Conservation (phyloP, 2,888 invertebrate species). For the Asteroscopus sphinx region DNA sequence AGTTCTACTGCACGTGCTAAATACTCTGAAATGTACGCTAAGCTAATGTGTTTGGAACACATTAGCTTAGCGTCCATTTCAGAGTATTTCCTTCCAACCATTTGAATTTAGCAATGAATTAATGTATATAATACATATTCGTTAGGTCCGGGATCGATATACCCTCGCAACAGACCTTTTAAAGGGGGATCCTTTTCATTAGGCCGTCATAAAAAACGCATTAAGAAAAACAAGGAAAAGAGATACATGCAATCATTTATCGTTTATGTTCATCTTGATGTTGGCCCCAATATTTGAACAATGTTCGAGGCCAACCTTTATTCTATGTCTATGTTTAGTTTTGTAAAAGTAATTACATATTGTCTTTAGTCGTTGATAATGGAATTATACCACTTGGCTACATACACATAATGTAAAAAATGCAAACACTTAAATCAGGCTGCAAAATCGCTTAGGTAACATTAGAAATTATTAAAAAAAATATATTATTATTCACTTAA, state of each 20-base stretch:
- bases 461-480: no score
- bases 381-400: no score
- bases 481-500: no score
- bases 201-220: conserved; percentile 47
- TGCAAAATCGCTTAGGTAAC: no score
- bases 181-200: conserved; percentile 34
- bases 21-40: no score
- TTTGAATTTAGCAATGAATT: conserved; percentile 9
- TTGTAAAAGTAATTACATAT: background rate
- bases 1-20: no score
- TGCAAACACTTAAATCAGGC: no score
- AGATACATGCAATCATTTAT: conserved; percentile 46
- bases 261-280: conserved; percentile 35
- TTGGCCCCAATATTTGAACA: conserved; percentile 22
- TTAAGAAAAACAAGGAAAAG: conserved; percentile 51
- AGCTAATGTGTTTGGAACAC: no score
- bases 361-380: no score
- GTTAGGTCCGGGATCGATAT: conserved; percentile 20
- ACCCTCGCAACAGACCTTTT: conserved; percentile 17
- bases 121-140: conserved; percentile 27
- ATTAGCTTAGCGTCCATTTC: no score
- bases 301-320: conserved; percentile 10
- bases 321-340: conserved; percentile 18
- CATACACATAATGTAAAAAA: no score
- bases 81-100: background rate